Evolutionary conservation across 2,113 vertebrate genomes (phyloP).

Genomic region (Ptilorrhoa leucosticta): DNA sequence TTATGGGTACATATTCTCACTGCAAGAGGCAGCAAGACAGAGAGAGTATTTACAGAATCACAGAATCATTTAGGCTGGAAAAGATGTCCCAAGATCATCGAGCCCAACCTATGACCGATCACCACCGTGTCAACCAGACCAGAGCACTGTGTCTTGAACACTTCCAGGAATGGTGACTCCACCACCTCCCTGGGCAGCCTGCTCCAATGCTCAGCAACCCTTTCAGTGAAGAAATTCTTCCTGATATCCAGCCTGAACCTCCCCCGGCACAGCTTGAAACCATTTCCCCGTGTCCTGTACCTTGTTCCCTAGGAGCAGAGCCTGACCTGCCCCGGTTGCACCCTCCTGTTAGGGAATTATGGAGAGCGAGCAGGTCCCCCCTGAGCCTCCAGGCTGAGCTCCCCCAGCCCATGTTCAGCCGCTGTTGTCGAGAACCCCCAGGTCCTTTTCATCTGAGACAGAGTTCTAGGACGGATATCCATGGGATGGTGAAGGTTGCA

Average conservation of each 20-base stretch:
- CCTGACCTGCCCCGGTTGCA: fast-evolving
- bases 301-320: background rate
- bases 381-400: background rate
- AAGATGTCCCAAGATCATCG: background rate
- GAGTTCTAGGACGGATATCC: background rate
- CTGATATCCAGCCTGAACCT: background rate
- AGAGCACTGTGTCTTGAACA: background rate
- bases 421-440: background rate
- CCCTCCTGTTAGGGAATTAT: background rate
- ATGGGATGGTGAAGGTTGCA: background rate
- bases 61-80: background rate
- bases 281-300: background rate
- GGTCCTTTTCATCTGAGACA: background rate
- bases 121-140: background rate
- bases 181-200: background rate
- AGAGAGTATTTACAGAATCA: background rate
- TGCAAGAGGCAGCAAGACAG: background rate
- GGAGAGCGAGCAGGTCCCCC: background rate
- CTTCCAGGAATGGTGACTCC: background rate
- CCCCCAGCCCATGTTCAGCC: background rate
- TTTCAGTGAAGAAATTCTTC: background rate
- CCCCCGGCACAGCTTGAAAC: background rate
- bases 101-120: background rate
- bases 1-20: background rate
- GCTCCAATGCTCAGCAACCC: background rate